phyloP scores from a whole-genome alignment of 2,888 invertebrate species.

The Oscheius sp. region DNA sequence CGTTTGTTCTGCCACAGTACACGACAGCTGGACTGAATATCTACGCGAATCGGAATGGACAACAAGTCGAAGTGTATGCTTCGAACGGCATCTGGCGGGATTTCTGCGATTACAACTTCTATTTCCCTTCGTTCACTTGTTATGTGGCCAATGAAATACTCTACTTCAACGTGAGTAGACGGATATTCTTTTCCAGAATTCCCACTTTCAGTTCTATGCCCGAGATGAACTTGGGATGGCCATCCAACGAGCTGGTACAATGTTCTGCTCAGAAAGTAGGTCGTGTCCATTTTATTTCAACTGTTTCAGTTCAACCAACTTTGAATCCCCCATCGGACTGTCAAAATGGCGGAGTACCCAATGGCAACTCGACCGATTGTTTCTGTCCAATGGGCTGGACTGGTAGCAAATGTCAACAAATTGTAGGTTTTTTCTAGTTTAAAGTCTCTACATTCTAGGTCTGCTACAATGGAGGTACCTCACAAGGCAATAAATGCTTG shows the following conservation, averaged over 20 bases:
- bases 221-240: slow-evolving; percentile 54
- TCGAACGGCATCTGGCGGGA: slow-evolving; percentile 62
- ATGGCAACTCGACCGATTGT: slow-evolving; percentile 56
- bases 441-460: slow-evolving; percentile 9
- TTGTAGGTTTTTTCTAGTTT: slow-evolving; percentile 33
- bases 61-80: slow-evolving; percentile 46
- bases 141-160: slow-evolving; percentile 53
- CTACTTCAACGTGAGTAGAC: slow-evolving; percentile 55
- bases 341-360: slow-evolving; percentile 62
- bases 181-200: not conserved
- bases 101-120: slow-evolving; percentile 60
- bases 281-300: slow-evolving; percentile 4
- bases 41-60: slow-evolving; percentile 47
- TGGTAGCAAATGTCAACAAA: slow-evolving; percentile 56
- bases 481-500: slow-evolving; percentile 46
- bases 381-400: slow-evolving; percentile 60
- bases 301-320: slow-evolving; percentile 50
- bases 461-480: slow-evolving; percentile 64
- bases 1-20: slow-evolving; percentile 34
- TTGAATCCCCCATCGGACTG: slow-evolving; percentile 53
- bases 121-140: slow-evolving; percentile 63
- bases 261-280: slow-evolving; percentile 53
- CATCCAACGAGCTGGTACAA: slow-evolving; percentile 61
- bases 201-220: slow-evolving; percentile 52
- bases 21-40: slow-evolving; percentile 54